phyloP scores from a whole-genome alignment of 2,888 invertebrate genomes.

The Cyrtodaria siliqua region DNA sequence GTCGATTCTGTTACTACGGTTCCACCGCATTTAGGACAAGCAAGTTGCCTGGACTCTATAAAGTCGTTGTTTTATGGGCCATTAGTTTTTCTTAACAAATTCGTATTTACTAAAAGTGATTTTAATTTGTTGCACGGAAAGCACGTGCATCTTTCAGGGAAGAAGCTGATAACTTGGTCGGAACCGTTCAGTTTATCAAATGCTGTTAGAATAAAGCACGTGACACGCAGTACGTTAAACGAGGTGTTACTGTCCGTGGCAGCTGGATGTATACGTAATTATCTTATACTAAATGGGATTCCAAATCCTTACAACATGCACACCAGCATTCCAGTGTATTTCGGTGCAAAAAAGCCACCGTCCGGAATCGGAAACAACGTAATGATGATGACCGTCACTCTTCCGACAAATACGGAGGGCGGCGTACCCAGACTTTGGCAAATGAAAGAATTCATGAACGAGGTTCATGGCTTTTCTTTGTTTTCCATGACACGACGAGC shows the following conservation, averaged over 20 bases:
- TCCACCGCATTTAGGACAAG: conserved; percentile 59
- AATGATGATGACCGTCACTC: conserved; percentile 78
- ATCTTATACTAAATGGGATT: conserved; percentile 87
- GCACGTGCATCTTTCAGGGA: conserved; percentile 79
- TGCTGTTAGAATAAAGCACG: conserved; percentile 87
- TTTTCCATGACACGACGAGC: conserved; percentile 87
- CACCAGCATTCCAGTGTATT: conserved; percentile 83
- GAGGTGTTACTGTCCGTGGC: conserved; percentile 88
- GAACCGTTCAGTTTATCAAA: conserved; percentile 86
- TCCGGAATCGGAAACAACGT: conserved; percentile 71
- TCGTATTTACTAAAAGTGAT: conserved; percentile 86
- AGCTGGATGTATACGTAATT: conserved; percentile 87
- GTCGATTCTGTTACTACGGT: conserved; percentile 76
- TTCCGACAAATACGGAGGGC: conserved; percentile 88
- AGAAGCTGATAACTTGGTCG: conserved; percentile 86
- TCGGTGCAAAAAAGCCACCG: conserved; percentile 55
- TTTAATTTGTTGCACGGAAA: conserved; percentile 86
- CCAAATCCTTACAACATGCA: conserved; percentile 87
- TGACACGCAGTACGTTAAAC: conserved; percentile 87
- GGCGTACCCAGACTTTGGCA: conserved; percentile 88
- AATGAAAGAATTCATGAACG: conserved; percentile 87
- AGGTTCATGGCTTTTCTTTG: conserved; percentile 87
- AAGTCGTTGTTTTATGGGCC: conserved; percentile 87
- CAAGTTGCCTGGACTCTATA: conserved; percentile 69
- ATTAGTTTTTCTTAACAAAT: conserved; percentile 87